phyloP scores from a whole-genome alignment of 2,888 invertebrate genomes.

The Sipunculus nudus region DNA sequence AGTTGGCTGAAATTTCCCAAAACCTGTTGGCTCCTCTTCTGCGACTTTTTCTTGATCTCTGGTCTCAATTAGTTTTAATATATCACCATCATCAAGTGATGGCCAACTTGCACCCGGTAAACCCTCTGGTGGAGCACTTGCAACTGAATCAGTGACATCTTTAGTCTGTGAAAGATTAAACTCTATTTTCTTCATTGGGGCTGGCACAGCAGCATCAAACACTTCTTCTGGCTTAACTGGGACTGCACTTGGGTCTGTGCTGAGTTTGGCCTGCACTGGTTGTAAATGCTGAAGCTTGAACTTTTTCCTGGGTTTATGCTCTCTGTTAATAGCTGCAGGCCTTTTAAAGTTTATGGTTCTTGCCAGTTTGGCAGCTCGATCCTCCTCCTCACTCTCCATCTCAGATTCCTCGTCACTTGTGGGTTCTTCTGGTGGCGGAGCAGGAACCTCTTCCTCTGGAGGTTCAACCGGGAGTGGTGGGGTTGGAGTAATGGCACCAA shows the following conservation, averaged over 20 bases:
- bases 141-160: background rate
- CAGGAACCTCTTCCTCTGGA: constrained; percentile 12
- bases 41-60: constrained; percentile 16
- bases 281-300: too few species aligned
- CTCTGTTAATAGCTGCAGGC: too few species aligned
- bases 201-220: constrained; percentile 71
- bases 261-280: background rate
- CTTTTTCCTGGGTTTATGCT: too few species aligned
- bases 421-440: too few species aligned
- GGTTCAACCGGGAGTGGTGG: constrained; percentile 20
- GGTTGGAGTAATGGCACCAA: constrained; percentile 67
- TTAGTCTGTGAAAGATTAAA: constrained; percentile 42
- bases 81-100: background rate
- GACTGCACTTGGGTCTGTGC: constrained; percentile 20
- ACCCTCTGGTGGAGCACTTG: background rate
- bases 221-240: constrained; percentile 40
- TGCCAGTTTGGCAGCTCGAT: constrained; percentile 48
- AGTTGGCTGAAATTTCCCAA: constrained; percentile 58
- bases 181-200: constrained; percentile 55
- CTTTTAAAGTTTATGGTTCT: constrained; percentile 68
- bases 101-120: background rate
- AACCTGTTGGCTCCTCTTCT: constrained; percentile 44
- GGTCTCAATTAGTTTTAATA: background rate
- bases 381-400: constrained; percentile 74
- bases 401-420: constrained; percentile 73